Conservation (phyloP, 2,113 vertebrate species). For the Scophthalmus maximus region DNA sequence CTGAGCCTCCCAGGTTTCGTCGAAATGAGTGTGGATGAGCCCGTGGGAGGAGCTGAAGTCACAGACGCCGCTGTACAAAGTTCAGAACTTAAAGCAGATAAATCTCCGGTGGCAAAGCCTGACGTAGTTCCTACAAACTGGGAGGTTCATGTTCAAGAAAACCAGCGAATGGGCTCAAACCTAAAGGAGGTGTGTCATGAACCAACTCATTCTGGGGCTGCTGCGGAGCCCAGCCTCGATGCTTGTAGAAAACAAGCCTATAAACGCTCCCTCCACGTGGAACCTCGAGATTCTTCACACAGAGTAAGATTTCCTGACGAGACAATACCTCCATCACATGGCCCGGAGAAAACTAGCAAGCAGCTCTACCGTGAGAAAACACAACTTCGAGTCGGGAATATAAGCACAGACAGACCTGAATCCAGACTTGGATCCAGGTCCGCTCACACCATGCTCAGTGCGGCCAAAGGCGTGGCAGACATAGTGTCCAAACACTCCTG, state of each 20-base stretch:
- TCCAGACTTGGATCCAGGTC: constrained; percentile 60
- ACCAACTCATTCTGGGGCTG: neutral
- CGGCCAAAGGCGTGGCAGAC: constrained; percentile 72
- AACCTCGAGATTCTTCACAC: constrained; percentile 42
- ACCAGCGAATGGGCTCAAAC: constrained; percentile 16
- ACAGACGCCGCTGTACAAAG: constrained; percentile 42
- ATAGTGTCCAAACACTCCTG: constrained; percentile 68
- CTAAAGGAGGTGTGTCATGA: constrained; percentile 40
- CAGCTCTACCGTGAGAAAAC: constrained; percentile 74
- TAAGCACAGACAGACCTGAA: constrained; percentile 50
- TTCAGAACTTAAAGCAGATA: constrained; percentile 39
- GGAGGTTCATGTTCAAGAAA: constrained; percentile 73
- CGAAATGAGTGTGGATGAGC: constrained; percentile 87
- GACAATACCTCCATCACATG: constrained; percentile 26
- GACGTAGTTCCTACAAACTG: constrained; percentile 81
- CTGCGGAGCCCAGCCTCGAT: constrained; percentile 25
- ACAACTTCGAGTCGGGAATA: constrained; percentile 48
- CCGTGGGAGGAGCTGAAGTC: constrained; percentile 68
- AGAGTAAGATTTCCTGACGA: constrained; percentile 68
- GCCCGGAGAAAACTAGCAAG: constrained; percentile 66
- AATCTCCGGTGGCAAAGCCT: constrained; percentile 63
- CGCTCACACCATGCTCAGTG: constrained; percentile 67
- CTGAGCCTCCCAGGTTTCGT: constrained; percentile 85
- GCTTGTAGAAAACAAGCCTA: constrained; percentile 28
- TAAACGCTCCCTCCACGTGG: constrained; percentile 29